Evolutionary conservation across 2,888 invertebrate genomes (phyloP), one percentile per base, ranked within the genome.

Genomic region (Cetonia aurata): DNA sequence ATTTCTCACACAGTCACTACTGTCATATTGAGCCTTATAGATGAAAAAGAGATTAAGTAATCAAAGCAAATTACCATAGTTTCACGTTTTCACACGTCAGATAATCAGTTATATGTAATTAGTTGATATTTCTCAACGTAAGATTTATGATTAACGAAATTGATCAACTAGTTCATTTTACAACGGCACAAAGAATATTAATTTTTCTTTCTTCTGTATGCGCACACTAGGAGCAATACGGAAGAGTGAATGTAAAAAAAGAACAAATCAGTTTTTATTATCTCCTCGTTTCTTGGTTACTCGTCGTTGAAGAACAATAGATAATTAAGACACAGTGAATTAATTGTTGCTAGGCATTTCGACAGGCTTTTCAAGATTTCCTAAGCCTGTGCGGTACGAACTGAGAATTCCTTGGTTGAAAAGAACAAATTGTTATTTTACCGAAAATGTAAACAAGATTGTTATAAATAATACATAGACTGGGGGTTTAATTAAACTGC

Each of bases 91-190:
- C 52, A 52, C 52, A 19, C 52, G 52, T 52, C 10, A 52, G 25
- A 52, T 25, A 52, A 52, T 52, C 52, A 52, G 52, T 52, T 52
- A 17, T 19, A 12, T 6, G 50, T 65, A 65, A 65, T 50, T 65
- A 65, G 37, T 37, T 17, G 37, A 48, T 65, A 50, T 17, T 50
- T 50, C 41, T 46, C 50, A 37, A 50, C 50, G 15, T 52, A 65
- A 3, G 50, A 50, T 52, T 37, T 65, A 52, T 65, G 50, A 65
- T 65, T 50, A 41, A 65, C 50, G 62, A 65, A 65, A 50, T 65
- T 37, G 60, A 60, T 60, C 62, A 65, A 65, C 37, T 52, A 65
- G 15, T 50, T 65, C 37, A 37, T 65, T 50, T 50, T 37, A 65
- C 50, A 12, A 15, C 12, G 41, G 13, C 37, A 52, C 62, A 65